phyloP scores from a whole-genome alignment of 2,113 vertebrate genomes.

The Epinephelus moara region DNA sequence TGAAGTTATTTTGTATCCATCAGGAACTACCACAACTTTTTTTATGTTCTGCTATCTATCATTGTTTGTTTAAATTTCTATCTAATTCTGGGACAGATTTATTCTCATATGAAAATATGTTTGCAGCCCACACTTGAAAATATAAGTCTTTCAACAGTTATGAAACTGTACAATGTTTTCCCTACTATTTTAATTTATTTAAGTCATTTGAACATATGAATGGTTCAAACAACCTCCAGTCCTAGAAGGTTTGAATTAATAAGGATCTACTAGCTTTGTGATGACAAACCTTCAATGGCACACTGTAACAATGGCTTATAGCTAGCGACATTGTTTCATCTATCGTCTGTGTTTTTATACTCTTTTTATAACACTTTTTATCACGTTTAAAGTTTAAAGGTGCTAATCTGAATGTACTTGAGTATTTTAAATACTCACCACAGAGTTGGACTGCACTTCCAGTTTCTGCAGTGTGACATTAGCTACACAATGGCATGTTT shows the following conservation, averaged over 20 bases:
- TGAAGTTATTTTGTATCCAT: constrained; percentile 46
- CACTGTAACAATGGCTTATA: constrained; percentile 37
- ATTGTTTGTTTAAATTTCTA: constrained; percentile 26
- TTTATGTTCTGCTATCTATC: constrained; percentile 16
- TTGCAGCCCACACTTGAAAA: constrained; percentile 27
- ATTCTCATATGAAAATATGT: constrained; percentile 16
- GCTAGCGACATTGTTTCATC: constrained; percentile 33
- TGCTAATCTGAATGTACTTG: constrained; percentile 75
- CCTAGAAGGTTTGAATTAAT: constrained; percentile 32
- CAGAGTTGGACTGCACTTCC: constrained; percentile 26
- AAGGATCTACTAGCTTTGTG: constrained; percentile 25
- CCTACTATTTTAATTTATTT: constrained; percentile 74
- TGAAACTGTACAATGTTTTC: constrained; percentile 40
- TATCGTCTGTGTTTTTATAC: constrained; percentile 68
- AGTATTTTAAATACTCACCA: constrained; percentile 22
- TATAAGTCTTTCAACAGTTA: constrained; percentile 17
- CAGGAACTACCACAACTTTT: constrained; percentile 21
- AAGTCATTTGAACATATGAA: constrained; percentile 58
- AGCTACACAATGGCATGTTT: not conserved
- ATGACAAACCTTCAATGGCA: constrained; percentile 40
- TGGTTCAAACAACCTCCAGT: constrained; percentile 42
- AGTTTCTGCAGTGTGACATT: constrained; percentile 13
- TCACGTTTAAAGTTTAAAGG: constrained; percentile 54
- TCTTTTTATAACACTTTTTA: constrained; percentile 59
- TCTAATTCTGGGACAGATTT: constrained; percentile 19